Conservation (phyloP, 2,797 vertebrate species). For the Artibeus lituratus region DNA sequence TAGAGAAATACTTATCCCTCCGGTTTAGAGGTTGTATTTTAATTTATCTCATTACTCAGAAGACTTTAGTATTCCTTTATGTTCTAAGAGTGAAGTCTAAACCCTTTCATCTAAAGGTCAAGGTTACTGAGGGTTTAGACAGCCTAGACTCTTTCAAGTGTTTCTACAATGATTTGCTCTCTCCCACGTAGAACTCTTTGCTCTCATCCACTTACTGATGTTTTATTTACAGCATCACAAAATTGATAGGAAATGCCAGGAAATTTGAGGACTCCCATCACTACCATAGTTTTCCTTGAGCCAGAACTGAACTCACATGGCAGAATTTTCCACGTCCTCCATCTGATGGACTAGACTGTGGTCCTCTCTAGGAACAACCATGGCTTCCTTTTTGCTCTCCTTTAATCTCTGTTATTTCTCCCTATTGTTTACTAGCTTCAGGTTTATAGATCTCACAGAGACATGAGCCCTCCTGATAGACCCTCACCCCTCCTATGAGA, state of each 20-base stretch:
- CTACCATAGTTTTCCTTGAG: background rate
- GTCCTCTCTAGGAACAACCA: background rate
- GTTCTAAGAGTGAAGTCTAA: constrained; percentile 23
- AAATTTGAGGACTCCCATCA: background rate
- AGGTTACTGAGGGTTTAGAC: constrained; percentile 3
- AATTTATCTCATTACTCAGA: background rate
- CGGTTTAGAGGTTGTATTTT: constrained; percentile 32
- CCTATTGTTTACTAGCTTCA: background rate
- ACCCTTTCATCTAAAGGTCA: background rate
- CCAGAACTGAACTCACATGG: background rate
- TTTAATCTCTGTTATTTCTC: constrained; percentile 9
- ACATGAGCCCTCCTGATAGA: background rate
- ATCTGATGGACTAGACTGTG: background rate
- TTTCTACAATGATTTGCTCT: constrained; percentile 18
- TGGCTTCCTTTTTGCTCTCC: background rate
- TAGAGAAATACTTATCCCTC: background rate
- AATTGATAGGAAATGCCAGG: background rate
- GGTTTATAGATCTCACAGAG: background rate
- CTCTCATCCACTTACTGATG: background rate
- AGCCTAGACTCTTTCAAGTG: background rate
- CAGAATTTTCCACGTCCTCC: background rate
- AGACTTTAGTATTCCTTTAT: background rate
- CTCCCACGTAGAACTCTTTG: background rate
- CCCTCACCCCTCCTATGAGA: background rate
- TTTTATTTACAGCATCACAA: background rate